A percentile compares a stretch with the other conserved stretches of the same genome.
Conservation (phyloP, 2,113 vertebrate genomes). For the Bubo blakistoni region DNA sequence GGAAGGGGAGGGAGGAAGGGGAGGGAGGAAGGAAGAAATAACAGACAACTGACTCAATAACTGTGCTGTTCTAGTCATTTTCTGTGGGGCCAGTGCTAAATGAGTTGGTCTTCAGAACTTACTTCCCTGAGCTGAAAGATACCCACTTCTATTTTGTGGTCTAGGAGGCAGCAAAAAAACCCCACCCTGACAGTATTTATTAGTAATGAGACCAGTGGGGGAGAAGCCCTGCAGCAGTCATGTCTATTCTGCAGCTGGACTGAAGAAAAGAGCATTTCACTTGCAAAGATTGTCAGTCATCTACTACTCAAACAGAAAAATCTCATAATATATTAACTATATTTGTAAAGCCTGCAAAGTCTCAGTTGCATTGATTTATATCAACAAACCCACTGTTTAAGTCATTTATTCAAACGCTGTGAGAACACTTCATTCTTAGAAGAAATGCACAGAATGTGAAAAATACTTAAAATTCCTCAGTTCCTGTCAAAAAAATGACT, state of each 20-base stretch:
- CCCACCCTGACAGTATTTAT: neutral
- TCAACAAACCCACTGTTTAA: neutral
- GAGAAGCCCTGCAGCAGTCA: neutral
- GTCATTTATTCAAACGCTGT: neutral
- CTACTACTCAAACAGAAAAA: conserved; percentile 30
- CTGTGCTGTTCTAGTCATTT: neutral
- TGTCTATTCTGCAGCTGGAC: neutral
- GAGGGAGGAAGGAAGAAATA: neutral
- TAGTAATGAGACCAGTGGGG: neutral
- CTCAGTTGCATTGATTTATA: conserved; percentile 43
- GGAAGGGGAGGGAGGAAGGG: too few species aligned
- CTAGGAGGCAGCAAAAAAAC: neutral
- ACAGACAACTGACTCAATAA: neutral
- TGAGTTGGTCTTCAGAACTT: neutral
- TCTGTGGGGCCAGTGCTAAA: neutral
- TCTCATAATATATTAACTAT: conserved; percentile 14
- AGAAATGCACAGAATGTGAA: neutral
- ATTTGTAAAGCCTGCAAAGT: conserved; percentile 16
- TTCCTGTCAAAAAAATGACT: neutral
- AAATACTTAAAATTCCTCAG: neutral
- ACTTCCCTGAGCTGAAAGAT: neutral
- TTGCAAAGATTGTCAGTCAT: neutral
- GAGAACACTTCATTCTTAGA: neutral
- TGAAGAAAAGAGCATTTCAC: neutral
- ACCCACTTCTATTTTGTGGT: neutral